Percentiles rank a stretch among this genome's conserved stretches.
Conservation (phyloP, 2,113 vertebrate genomes). For the Apodemus speciosus region DNA sequence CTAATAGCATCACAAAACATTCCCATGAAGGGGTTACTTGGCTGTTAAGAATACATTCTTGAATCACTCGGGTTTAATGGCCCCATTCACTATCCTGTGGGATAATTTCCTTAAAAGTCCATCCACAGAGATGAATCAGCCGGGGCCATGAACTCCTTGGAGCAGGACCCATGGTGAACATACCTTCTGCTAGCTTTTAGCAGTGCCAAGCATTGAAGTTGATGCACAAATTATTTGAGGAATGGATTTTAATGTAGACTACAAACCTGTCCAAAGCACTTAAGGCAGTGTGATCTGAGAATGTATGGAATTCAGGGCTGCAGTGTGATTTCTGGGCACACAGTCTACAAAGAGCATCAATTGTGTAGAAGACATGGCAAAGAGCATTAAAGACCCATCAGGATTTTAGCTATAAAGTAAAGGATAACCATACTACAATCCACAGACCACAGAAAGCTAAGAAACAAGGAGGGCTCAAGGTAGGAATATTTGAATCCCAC, state of each 20-base stretch:
- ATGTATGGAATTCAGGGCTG: not conserved
- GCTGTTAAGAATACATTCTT: slow-evolving; percentile 53
- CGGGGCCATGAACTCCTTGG: slow-evolving; percentile 39
- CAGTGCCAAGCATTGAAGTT: not conserved
- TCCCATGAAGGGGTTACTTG: slow-evolving; percentile 36
- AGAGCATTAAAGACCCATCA: not conserved
- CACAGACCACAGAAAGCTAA: not conserved
- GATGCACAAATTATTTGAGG: slow-evolving; percentile 29
- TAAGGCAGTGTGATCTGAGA: not conserved
- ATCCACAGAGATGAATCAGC: slow-evolving; percentile 29
- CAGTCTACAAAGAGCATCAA: not conserved
- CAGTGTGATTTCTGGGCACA: not conserved
- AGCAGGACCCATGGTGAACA: not conserved
- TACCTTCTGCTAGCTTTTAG: not conserved
- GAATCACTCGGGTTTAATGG: slow-evolving; percentile 48
- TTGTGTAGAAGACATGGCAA: not conserved
- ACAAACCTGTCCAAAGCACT: slow-evolving; percentile 34
- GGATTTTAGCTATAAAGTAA: not conserved
- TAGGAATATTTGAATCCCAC: not conserved
- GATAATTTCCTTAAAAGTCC: slow-evolving; percentile 62
- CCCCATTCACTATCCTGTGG: not conserved
- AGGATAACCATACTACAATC: not conserved
- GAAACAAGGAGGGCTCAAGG: not conserved
- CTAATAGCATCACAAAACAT: slow-evolving; percentile 25
- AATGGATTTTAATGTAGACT: slow-evolving; percentile 26